Percentiles rank a stretch among this genome's conserved stretches.
Evolutionary conservation across 2,888 invertebrate genomes (phyloP).

Genomic region (Salpingus planirostris): DNA sequence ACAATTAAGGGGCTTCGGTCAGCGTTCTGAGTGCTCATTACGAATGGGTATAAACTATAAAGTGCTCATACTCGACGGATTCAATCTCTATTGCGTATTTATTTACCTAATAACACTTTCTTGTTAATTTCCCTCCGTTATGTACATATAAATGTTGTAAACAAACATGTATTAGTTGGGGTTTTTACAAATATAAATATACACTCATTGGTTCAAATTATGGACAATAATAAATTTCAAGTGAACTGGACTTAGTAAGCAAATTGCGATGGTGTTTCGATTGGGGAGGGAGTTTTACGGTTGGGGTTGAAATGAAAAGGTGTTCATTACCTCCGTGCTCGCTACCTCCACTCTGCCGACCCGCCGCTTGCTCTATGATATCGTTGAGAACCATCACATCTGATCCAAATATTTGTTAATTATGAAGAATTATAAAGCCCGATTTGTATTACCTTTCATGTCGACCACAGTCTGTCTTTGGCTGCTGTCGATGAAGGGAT

Average conservation of each 20-base stretch:
- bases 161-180: slow-evolving; percentile 30
- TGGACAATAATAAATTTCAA: no score
- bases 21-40: no score
- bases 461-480: slow-evolving; percentile 86
- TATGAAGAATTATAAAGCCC: neutral
- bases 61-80: no score
- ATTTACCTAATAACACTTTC: slow-evolving; percentile 31
- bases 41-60: no score
- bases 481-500: slow-evolving; percentile 79
- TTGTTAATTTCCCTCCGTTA: slow-evolving; percentile 30
- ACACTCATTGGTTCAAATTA: no score
- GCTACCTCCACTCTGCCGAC: slow-evolving; percentile 75
- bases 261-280: slow-evolving; percentile 43
- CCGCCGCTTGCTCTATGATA: slow-evolving; percentile 92
- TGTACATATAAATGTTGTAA: slow-evolving; percentile 25
- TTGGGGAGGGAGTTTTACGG: slow-evolving; percentile 15
- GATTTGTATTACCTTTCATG: slow-evolving; percentile 54
- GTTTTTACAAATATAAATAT: no score
- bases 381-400: slow-evolving; percentile 97
- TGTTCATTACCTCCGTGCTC: slow-evolving; percentile 74
- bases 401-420: no score
- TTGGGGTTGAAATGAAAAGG: slow-evolving; percentile 12
- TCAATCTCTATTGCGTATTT: no score
- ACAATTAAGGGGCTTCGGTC: no score
- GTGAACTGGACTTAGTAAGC: slow-evolving; percentile 31